phyloP scores from a whole-genome alignment of 2,888 invertebrate genomes.

The Drosophila eohydei region DNA sequence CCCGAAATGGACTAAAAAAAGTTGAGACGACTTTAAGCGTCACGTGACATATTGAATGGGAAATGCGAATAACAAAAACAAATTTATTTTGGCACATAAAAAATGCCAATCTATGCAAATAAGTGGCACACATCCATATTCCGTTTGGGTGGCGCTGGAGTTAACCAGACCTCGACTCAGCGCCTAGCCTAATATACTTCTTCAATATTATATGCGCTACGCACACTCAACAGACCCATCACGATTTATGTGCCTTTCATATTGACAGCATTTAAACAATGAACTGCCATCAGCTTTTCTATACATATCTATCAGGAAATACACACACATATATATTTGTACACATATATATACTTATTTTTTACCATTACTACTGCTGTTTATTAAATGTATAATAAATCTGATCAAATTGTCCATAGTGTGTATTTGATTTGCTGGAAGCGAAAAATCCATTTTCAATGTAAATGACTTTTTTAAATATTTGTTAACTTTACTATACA shows the following conservation, averaged over 20 bases:
- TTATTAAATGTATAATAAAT: slow-evolving; percentile 37
- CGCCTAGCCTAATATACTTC: slow-evolving; percentile 4
- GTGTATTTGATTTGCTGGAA: slow-evolving; percentile 2
- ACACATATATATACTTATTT: not conserved
- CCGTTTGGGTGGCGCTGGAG: not conserved
- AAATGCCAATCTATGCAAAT: slow-evolving; percentile 77
- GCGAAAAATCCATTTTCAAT: not conserved
- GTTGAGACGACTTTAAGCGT: slow-evolving; percentile 57
- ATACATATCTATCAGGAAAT: slow-evolving; percentile 3
- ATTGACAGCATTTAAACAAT: slow-evolving; percentile 76
- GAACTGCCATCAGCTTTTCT: slow-evolving; percentile 48
- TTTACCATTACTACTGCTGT: slow-evolving; percentile 61
- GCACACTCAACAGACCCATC: slow-evolving; percentile 14
- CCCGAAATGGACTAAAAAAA: slow-evolving; percentile 37
- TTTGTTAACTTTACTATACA: not conserved
- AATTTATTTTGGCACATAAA: slow-evolving; percentile 64
- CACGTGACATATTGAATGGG: slow-evolving; percentile 69
- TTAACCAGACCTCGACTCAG: not conserved
- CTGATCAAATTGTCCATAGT: slow-evolving; percentile 5
- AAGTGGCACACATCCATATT: slow-evolving; percentile 66
- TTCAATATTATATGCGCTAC: slow-evolving; percentile 20
- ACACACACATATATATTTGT: not conserved
- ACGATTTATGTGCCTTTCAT: slow-evolving; percentile 69
- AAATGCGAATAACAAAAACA: slow-evolving; percentile 23
- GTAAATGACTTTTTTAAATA: not conserved